A percentile compares a stretch with the other conserved stretches of the same genome.
phyloP scores from a whole-genome alignment of 2,797 vertebrate genomes.

The Parauchenoglanis punctatus region DNA sequence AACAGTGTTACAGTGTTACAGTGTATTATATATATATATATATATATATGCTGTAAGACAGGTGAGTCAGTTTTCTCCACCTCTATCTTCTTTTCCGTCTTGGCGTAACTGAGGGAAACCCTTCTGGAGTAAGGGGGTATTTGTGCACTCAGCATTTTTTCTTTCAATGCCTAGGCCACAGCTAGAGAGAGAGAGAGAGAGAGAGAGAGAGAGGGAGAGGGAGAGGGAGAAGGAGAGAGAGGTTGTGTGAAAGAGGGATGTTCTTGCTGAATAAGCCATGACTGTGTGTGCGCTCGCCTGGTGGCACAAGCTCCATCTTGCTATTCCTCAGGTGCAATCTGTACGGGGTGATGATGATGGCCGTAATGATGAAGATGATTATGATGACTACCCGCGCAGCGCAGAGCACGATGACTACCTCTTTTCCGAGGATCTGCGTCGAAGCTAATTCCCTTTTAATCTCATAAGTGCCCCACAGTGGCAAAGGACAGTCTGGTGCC shows the following conservation, averaged over 20 bases:
- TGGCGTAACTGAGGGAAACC: conserved; percentile 49
- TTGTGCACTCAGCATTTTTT: conserved; percentile 56
- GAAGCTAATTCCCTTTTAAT: conserved; percentile 78
- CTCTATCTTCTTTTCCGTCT: conserved; percentile 13
- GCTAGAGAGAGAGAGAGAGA: conserved; percentile 48
- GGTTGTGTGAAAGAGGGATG: conserved; percentile 34
- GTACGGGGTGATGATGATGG: conserved; percentile 64
- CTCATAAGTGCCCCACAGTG: conserved; percentile 69
- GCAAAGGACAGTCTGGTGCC: conserved; percentile 61
- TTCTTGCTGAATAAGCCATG: conserved; percentile 56
- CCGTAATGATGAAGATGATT: conserved; percentile 62
- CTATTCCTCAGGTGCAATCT: conserved; percentile 65
- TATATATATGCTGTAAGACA: conserved; percentile 22
- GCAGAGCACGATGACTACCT: conserved; percentile 54
- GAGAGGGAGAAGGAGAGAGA: conserved; percentile 28
- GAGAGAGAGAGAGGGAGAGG: conserved; percentile 32
- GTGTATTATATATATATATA: neutral
- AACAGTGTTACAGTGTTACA: neutral
- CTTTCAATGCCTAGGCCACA: conserved; percentile 41
- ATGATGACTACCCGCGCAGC: conserved; percentile 57
- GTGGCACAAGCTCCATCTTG: conserved; percentile 50
- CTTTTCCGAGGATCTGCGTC: conserved; percentile 56
- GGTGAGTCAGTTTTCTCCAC: conserved; percentile 44
- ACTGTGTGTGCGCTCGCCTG: conserved; percentile 38
- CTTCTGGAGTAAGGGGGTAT: conserved; percentile 26